Conservation (phyloP, 2,888 invertebrate species). For the Zootermopsis nevadensis region DNA sequence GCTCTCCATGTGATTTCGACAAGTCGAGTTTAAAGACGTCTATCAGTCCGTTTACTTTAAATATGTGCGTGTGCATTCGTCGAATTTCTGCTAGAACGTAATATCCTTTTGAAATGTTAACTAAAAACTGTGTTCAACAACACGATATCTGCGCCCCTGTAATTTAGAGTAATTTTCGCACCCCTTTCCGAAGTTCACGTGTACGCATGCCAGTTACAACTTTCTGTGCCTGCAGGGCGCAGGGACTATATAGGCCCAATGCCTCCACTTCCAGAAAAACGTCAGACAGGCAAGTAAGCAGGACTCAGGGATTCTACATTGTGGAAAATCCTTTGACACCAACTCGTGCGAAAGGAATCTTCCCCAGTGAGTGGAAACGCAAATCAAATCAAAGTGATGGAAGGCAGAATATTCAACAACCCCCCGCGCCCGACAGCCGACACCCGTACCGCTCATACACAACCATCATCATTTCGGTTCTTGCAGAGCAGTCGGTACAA, state of each 20-base stretch:
- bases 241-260: no score
- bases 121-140: neutral
- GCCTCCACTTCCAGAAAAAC: neutral
- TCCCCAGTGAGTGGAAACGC: slow-evolving; percentile 43
- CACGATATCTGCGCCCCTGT: no score
- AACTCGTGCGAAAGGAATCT: slow-evolving; percentile 48
- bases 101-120: neutral
- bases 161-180: neutral
- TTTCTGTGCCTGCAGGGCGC: neutral
- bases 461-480: neutral
- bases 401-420: slow-evolving; percentile 44
- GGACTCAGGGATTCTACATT: slow-evolving; percentile 22
- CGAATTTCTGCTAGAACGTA: neutral
- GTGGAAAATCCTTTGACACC: slow-evolving; percentile 49
- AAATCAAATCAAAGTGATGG: slow-evolving; percentile 51
- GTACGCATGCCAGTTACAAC: neutral
- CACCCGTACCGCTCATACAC: neutral
- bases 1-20: neutral
- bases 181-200: neutral
- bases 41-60: neutral
- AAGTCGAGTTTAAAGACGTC: neutral
- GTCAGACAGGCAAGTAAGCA: slow-evolving; percentile 19
- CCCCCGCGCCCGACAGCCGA: neutral
- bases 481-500: neutral
- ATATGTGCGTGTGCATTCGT: neutral